Evolutionary conservation across 2,797 vertebrate genomes (phyloP).

Genomic region (Glyptemys insculpta): DNA sequence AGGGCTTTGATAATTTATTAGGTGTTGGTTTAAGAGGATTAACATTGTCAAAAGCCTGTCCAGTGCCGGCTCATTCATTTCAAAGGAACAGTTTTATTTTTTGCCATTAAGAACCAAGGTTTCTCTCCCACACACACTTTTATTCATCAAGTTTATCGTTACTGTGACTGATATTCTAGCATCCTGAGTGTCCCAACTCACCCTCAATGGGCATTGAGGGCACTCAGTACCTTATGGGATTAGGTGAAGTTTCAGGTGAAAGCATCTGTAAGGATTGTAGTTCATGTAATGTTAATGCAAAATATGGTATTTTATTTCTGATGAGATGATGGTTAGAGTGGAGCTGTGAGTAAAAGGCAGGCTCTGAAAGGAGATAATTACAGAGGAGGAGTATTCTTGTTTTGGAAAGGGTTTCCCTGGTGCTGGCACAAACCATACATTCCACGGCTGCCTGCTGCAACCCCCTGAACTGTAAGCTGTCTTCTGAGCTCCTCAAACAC

Average conservation of each 20-base stretch:
- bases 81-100: background rate
- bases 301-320: fast-evolving
- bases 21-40: background rate
- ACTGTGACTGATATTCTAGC: background rate
- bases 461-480: constrained; percentile 64
- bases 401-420: constrained; percentile 91
- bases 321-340: background rate
- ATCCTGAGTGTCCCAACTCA: background rate
- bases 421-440: constrained; percentile 84
- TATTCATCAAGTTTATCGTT: fast-evolving
- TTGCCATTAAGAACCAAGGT: background rate
- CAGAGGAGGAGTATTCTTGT: constrained; percentile 76
- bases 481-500: constrained; percentile 41
- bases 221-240: background rate
- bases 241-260: background rate
- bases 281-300: background rate
- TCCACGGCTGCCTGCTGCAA: constrained; percentile 88
- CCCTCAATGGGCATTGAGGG: background rate
- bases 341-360: constrained; percentile 42
- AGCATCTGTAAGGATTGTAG: background rate
- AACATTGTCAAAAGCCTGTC: background rate
- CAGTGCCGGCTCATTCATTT: fast-evolving
- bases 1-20: background rate
- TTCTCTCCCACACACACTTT: background rate
- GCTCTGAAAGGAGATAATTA: constrained; percentile 44